Evolutionary conservation across 2,797 vertebrate species (phyloP), one percentile per base, ranked within the genome.

Genomic region (Coregonus sp.): DNA sequence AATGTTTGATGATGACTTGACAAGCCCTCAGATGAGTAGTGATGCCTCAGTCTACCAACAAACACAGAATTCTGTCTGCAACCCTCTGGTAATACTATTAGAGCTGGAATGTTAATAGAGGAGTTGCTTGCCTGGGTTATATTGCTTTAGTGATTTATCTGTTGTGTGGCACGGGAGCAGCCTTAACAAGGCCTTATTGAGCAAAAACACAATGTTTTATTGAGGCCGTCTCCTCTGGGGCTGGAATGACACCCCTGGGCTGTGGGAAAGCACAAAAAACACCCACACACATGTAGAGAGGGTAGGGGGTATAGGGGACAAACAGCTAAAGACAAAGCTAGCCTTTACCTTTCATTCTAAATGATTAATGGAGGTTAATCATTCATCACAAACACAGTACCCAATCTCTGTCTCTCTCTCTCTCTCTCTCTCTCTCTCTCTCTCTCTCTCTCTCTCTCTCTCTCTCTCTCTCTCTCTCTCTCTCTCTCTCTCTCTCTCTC

Each of bases 361-460:
- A 67, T 81, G 80, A 85, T 86, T 83, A 83, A 78, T 73, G 77
- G 75, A 82, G 77, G 82, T 87, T 86, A 86, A 87, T 89, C 85
- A 86, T 77, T 81, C 80, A 85, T 81, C 79, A 82, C 76, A 71
- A 75, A 78, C 63, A 25, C 40, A 25, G 25, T 63, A 63, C 11
- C 3, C 59, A 63, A 47, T 47, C 40, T 29, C 76, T 63, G 31
- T 15, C 40, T 11, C 80, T 51, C 65, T 56, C 4, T 47, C 18
- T 20, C 0, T 40, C 70, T 37, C 29, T 29, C 54, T 71, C 33
- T 56, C 61, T 74, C 69, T 70, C 59, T 63, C 52, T 74, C 67
- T 73, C n/a, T 67, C 66, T 67, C 71, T 25, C 76, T 63, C 37
- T 15, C 37, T 9, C 81, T 61, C 65, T 61, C 9, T 51, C 18